These are phyloP conservation scores for Macaca nemestrina DNA, from an alignment of 2,113 vertebrate genomes.

Conservation along the genomic window DNA sequence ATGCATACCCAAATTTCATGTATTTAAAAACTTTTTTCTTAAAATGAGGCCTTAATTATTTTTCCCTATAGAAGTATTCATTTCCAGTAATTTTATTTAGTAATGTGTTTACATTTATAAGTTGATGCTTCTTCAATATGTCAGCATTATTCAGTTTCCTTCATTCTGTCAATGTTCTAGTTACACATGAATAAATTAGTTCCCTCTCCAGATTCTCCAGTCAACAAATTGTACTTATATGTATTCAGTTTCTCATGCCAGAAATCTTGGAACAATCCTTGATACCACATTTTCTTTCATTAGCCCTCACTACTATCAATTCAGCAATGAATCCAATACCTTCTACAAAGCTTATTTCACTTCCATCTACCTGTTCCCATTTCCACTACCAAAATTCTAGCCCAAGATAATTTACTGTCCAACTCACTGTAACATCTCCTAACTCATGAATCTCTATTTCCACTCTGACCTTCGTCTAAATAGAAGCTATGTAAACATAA, in stretches of 20 bases:
- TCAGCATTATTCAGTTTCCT: background rate
- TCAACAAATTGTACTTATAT: background rate
- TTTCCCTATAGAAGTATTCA: background rate
- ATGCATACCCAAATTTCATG: conserved; percentile 19
- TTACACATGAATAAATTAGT: background rate
- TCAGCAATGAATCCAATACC: background rate
- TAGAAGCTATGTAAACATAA: background rate
- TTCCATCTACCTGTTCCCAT: background rate
- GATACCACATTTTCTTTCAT: background rate
- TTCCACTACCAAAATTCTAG: background rate
- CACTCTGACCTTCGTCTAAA: background rate
- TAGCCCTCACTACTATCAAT: background rate
- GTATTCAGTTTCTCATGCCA: background rate
- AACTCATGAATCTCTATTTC: background rate
- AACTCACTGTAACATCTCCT: background rate
- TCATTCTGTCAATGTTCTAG: background rate
- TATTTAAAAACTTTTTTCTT: conserved; percentile 57
- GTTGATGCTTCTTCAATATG: background rate
- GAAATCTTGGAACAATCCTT: background rate
- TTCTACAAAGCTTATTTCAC: background rate
- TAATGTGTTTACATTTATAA: conserved; percentile 22
- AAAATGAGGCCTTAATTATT: conserved; percentile 35
- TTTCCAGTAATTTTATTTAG: conserved; percentile 30
- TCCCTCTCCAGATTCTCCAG: background rate
- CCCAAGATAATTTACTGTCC: background rate